A percentile compares a stretch with the other conserved stretches of the same genome.
phyloP scores from a whole-genome alignment of 2,888 invertebrate genomes.

The Meteorus cinctellus region DNA sequence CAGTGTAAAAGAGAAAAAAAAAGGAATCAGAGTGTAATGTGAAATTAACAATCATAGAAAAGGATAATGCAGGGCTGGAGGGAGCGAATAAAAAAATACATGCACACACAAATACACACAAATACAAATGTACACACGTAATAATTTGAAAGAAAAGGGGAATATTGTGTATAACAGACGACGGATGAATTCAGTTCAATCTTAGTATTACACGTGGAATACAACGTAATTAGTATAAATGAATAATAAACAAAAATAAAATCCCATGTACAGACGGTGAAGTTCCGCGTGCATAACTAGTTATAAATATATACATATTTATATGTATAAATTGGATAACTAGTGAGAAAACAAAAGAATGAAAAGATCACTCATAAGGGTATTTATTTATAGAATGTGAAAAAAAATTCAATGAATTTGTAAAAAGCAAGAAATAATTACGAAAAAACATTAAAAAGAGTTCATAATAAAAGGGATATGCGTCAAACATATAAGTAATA shows the following conservation, averaged over 20 bases:
- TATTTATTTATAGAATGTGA: slow-evolving; percentile 58
- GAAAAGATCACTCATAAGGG: slow-evolving; percentile 52
- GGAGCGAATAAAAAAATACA: slow-evolving; percentile 21
- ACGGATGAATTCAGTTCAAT: slow-evolving; percentile 52
- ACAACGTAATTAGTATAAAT: slow-evolving; percentile 45
- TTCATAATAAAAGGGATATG: slow-evolving; percentile 37
- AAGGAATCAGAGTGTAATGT: not conserved
- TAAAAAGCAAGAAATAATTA: slow-evolving; percentile 36
- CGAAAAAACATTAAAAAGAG: slow-evolving; percentile 23
- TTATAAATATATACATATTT: slow-evolving; percentile 42
- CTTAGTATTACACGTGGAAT: slow-evolving; percentile 54
- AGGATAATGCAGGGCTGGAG: not conserved
- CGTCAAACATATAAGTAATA: slow-evolving; percentile 27
- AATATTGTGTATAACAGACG: slow-evolving; percentile 36
- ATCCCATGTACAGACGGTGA: slow-evolving; percentile 37
- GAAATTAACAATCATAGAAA: slow-evolving; percentile 23
- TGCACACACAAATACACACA: slow-evolving; percentile 1
- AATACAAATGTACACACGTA: slow-evolving; percentile 21
- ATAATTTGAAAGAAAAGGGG: slow-evolving; percentile 24
- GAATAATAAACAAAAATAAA: slow-evolving; percentile 26
- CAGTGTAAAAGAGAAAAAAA: not conserved
- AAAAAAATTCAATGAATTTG: slow-evolving; percentile 53
- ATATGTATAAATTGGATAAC: slow-evolving; percentile 51
- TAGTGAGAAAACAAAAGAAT: slow-evolving; percentile 49
- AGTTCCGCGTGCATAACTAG: not conserved